A percentile compares a stretch with the other conserved stretches of the same genome.
These are phyloP conservation scores for Centruroides sculpturatus DNA, from an alignment of 1,140 invertebrate species.

Conservation along the genomic window DNA sequence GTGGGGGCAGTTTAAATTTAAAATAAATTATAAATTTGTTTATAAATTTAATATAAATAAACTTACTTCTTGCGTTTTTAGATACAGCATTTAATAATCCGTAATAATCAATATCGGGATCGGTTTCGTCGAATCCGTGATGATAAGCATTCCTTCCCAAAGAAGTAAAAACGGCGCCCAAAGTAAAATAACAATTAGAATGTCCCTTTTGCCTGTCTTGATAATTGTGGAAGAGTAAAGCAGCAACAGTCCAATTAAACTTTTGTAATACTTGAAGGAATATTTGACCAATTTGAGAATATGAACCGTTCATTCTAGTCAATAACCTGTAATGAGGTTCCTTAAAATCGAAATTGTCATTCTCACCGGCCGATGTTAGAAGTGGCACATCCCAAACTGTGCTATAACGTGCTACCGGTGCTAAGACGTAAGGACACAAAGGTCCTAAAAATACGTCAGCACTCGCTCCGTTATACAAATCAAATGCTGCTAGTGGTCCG, in stretches of 20 bases:
- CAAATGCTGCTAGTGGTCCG: slow-evolving; percentile 60
- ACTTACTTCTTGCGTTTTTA: too few relatives aligned
- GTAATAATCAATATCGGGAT: too few relatives aligned
- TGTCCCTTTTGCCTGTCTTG: slow-evolving; percentile 34
- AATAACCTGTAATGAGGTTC: slow-evolving; percentile 49
- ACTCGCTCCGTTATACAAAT: slow-evolving; percentile 43
- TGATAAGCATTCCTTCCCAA: slow-evolving; percentile 42
- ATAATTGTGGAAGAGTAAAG: slow-evolving; percentile 26
- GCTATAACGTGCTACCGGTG: slow-evolving; percentile 73
- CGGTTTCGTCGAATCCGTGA: slow-evolving; percentile 44
- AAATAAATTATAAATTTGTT: too few relatives aligned
- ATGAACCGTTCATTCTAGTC: slow-evolving; percentile 71
- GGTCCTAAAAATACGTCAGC: slow-evolving; percentile 77
- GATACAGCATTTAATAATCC: too few relatives aligned
- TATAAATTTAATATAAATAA: too few relatives aligned
- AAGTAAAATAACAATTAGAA: slow-evolving; percentile 54
- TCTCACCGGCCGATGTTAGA: slow-evolving; percentile 66
- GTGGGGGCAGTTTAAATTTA: too few relatives aligned
- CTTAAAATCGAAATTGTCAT: slow-evolving; percentile 58
- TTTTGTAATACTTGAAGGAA: slow-evolving; percentile 46
- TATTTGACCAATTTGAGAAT: slow-evolving; percentile 42
- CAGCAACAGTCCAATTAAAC: slow-evolving; percentile 52
- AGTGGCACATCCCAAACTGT: slow-evolving; percentile 74
- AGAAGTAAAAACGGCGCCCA: slow-evolving; percentile 48
- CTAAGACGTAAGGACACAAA: slow-evolving; percentile 78